These are phyloP conservation scores for Spea hammondii DNA, from an alignment of 2,797 vertebrate species.

Conservation along the genomic window DNA sequence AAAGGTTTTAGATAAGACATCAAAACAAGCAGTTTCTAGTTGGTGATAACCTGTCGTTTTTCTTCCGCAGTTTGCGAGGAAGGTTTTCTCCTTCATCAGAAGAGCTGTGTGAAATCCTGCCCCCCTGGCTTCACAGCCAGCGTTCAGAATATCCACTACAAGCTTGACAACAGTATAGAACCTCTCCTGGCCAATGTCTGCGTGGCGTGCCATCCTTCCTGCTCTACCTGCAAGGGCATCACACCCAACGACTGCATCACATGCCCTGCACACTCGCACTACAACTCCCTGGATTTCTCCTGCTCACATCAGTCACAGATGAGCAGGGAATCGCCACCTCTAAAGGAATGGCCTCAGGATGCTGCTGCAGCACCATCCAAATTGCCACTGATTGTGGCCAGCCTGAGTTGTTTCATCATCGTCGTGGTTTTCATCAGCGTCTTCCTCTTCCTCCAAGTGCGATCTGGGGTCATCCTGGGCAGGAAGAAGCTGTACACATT, in stretches of 20 bases:
- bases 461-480: slow-evolving; percentile 79
- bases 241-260: slow-evolving; percentile 80
- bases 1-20: too few species aligned
- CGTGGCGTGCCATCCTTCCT: slow-evolving; percentile 81
- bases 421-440: slow-evolving; percentile 79
- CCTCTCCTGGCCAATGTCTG: slow-evolving; percentile 76
- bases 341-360: slow-evolving; percentile 56
- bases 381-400: slow-evolving; percentile 78
- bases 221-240: slow-evolving; percentile 82
- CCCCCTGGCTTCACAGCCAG: slow-evolving; percentile 76
- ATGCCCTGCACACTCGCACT: slow-evolving; percentile 84
- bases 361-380: slow-evolving; percentile 48
- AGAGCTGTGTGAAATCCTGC: slow-evolving; percentile 85
- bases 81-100: slow-evolving; percentile 85
- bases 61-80: slow-evolving; percentile 80
- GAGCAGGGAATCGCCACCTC: slow-evolving; percentile 80
- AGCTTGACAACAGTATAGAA: slow-evolving; percentile 74
- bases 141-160: slow-evolving; percentile 69
- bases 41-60: not conserved
- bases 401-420: slow-evolving; percentile 88
- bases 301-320: slow-evolving; percentile 88
- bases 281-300: slow-evolving; percentile 74
- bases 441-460: slow-evolving; percentile 88
- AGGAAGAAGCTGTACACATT: slow-evolving; percentile 84
- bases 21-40: too few species aligned